Conservation (phyloP, 2,113 vertebrate species). For the Petroica traversi region DNA sequence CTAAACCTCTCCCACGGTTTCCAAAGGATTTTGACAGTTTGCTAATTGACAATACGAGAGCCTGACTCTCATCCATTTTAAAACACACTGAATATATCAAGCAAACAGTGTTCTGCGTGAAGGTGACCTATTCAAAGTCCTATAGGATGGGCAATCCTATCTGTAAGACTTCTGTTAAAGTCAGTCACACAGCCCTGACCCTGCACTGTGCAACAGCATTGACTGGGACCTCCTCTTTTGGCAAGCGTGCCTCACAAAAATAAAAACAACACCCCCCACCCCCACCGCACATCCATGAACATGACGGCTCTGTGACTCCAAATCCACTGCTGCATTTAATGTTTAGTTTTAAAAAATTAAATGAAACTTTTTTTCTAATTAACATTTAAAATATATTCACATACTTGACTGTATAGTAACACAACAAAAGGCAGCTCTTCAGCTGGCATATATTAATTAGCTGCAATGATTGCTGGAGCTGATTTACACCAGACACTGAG, state of each 20-base stretch:
- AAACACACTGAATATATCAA: neutral
- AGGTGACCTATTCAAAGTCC: conserved; percentile 3
- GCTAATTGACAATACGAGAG: neutral
- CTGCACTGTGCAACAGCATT: neutral
- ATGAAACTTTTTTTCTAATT: conserved; percentile 13
- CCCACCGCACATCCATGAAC: neutral
- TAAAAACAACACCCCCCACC: neutral
- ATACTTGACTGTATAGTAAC: neutral
- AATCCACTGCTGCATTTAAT: neutral
- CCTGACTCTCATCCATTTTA: neutral
- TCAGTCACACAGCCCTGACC: conserved; percentile 26
- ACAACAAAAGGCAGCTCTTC: conserved; percentile 36
- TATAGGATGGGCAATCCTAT: neutral
- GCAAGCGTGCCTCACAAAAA: neutral
- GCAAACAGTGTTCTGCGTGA: neutral
- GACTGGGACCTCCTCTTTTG: conserved; percentile 29
- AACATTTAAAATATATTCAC: conserved; percentile 6
- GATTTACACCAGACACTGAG: conserved; percentile 28
- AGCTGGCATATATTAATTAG: conserved; percentile 15
- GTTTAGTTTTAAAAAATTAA: conserved; percentile 1
- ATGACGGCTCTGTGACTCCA: neutral
- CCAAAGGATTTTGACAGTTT: neutral
- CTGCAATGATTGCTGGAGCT: neutral
- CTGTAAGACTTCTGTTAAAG: conserved; percentile 29
- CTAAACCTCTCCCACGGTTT: neutral